Base-by-base conservation (phyloP, 2,113 vertebrate genomes). In the Pionites leucogaster region DNA sequence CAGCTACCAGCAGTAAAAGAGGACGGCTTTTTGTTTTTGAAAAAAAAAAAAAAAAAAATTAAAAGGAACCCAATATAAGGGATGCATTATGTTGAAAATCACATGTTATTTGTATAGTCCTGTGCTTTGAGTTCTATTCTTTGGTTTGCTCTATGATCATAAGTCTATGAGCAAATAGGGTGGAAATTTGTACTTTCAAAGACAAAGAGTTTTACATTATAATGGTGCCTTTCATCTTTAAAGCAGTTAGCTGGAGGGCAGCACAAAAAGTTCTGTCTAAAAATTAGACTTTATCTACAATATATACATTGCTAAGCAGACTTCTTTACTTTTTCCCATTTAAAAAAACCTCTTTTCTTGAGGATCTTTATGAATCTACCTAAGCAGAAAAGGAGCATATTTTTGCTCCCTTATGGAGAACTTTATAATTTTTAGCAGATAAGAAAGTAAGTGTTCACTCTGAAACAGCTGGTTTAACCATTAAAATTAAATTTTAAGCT, bases 201-300 rank as follows among this genome's bases (percentile, higher is more conserved):
- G 71, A 60, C 47, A 87, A 95, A 89, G 25, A 20, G 24, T 19
- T 74, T 39, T 76, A 64, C 31, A 85, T 94, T 91, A 77, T 92
- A 95, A 94, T 29, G 29, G 17, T 65, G 46, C 2, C 50, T 96
- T 97, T 97, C 67, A 82, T 85, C 31, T 97, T 49, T 24, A 67
- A 13, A 95, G 41, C 79, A 89, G 75, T 82, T 92, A 88, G 78
- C 85, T 93, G 46, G 60, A 96, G 69, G 79, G 33, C 17, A 93
- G 50, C 44, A 55, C 23, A 86, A 57, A 91, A 64, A 93, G 22
- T 91, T 97, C 95, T 95, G 69, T 87, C 46, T 93, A 68, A 92
- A 94, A 94, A 85, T 70, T 13, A 94, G 18, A 6, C 7, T 85
- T 90, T 82, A 85, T 93, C 46, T 86, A 77, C 72, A 88, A 93